Percentiles rank a stretch among this genome's conserved stretches.
phyloP scores from a whole-genome alignment of 2,888 invertebrate genomes.

The Cerceris ruficornis region DNA sequence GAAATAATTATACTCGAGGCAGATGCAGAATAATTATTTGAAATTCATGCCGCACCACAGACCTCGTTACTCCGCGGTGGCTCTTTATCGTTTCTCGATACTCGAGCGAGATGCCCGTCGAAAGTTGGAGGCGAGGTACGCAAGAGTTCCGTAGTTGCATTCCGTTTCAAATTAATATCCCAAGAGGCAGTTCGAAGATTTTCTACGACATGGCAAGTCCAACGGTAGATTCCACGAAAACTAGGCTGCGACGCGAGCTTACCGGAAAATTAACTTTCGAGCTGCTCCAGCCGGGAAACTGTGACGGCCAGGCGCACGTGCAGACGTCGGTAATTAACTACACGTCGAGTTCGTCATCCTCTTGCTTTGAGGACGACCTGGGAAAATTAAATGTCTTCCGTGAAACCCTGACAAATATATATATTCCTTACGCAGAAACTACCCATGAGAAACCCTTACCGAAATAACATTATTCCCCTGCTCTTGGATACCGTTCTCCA shows the following conservation, averaged over 20 bases:
- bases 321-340: constrained; percentile 50
- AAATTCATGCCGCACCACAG: too few relatives aligned
- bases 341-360: constrained; percentile 39
- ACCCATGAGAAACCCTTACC: constrained; percentile 16
- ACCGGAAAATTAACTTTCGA: constrained; percentile 47
- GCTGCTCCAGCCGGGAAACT: constrained; percentile 27
- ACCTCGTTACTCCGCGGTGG: background rate
- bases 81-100: background rate
- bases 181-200: constrained; percentile 19
- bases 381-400: constrained; percentile 49
- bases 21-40: too few relatives aligned
- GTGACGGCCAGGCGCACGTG: constrained; percentile 44
- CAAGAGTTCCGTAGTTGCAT: background rate
- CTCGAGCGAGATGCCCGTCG: background rate
- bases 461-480: background rate
- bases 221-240: constrained; percentile 42
- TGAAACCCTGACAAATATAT: constrained; percentile 34
- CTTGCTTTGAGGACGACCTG: constrained; percentile 7
- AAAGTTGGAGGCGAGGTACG: constrained; percentile 10
- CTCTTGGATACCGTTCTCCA: too few relatives aligned
- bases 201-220: constrained; percentile 23
- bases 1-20: too few relatives aligned
- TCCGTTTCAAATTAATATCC: constrained; percentile 34
- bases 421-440: constrained; percentile 19
- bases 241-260: constrained; percentile 46